Evolutionary conservation across 2,113 vertebrate species (phyloP), one percentile per base, ranked within the genome.

Genomic region (Strix uralensis): DNA sequence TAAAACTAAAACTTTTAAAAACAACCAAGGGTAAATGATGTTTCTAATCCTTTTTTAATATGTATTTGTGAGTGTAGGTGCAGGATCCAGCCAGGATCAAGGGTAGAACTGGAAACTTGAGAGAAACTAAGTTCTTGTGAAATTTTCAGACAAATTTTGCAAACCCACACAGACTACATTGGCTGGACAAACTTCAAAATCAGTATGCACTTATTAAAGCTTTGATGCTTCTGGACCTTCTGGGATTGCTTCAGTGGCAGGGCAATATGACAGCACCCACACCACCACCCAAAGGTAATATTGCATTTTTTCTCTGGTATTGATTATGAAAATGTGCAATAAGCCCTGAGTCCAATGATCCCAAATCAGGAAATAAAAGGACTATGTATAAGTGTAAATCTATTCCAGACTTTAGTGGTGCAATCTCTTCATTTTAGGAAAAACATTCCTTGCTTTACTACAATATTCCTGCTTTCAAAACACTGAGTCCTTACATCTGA

Each of bases 1-100:
- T 92, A 95, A 94, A 94, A 30, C 29, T 7, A 16, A 81, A 94
- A 82, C 63, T 80, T 94, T 80, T 47, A 55, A 91, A 94, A 97
- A 66, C 90, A 94, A 42, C 55, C 42, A 15, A 15, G 7, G 1
- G 11, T 57, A 86, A 87, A 42, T 46, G 13, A n/a, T 79, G 69
- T 71, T 90, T 83, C 47, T 86, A 25, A 84, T 90, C 72, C 10
- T 51, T 54, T 59, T 88, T 66, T 44, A 22, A 27, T 36, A 38
- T 7, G 3, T 27, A 18, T 83, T 91, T 73, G 42, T 17, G 36
- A 51, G 14, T 3, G 36, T 34, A 54, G 61, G 61, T 84, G 59
- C 78, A 77, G 40, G 36, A 20, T 92, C 29, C 61, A 91, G 54
- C 78, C 78, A 81, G 78, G 42, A 95, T 85, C 54, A 59, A 85